Evolutionary conservation across 1,140 invertebrate genomes (phyloP), one percentile per base, ranked within the genome.

Genomic region (Idris sp.): DNA sequence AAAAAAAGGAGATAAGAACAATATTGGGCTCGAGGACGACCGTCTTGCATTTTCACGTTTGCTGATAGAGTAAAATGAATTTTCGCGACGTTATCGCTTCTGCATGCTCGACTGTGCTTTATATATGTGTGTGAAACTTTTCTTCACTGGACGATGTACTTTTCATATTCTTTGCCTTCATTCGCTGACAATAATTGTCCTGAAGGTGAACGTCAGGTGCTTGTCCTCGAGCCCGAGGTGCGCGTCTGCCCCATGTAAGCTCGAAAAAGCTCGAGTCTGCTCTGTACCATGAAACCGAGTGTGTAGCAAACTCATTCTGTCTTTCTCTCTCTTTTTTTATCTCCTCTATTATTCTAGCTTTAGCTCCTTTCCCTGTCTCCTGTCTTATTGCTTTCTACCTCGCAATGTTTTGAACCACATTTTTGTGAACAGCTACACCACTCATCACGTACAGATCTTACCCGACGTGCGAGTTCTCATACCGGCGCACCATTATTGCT

Each of bases 11-110:
- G 31, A 71, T 61, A 79, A 61, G 48, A 68, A 76, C 79, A 86
- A 84, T 84, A 86, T 87, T 86, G 83, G 86, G 83, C 86, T 87
- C 84, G 82, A 86, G 86, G 86, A 88, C 79, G 85, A 88, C 77
- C 82, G 78, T 65, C 76, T 44, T 22, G 61, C 56, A 59, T 53
- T 54, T 65, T 48, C 26, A 51, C 56, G 41, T 69, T 74, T 68
- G 54, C 69, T 36, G 31, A 58, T 62, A 64, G 58, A 49, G 33
- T 61, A 61, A 59, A 59, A 54, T 35, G 59, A 69, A 62, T 54
- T 64, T 69, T 68, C 53, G 68, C 40, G 44, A 69, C 64, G 64
- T 75, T 67, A 68, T 78, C 58, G 56, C 51, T 69, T 59, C 73
- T 49, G 62, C 58, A 65, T 68, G 53, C 65, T 71, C 48, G 72